Evolutionary conservation across 1,140 invertebrate species (phyloP).

Genomic region (Pseudomyrmex sp.): DNA sequence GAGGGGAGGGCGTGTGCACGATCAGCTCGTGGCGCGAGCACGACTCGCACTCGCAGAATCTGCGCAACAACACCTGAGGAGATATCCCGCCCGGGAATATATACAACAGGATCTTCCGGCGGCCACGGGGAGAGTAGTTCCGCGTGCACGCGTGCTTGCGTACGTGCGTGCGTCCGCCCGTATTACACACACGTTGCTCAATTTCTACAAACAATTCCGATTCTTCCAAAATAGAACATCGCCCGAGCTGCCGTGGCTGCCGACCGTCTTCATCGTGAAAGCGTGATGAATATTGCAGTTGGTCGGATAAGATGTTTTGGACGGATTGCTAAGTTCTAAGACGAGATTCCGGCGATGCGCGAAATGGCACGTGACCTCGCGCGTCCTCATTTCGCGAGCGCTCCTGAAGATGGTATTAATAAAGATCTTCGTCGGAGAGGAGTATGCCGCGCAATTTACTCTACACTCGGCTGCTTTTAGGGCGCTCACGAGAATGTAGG

Average conservation of each 20-base stretch:
- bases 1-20: slow-evolving; percentile 90
- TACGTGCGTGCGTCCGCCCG: slow-evolving; percentile 24
- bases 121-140: not conserved
- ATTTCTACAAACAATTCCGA: slow-evolving; percentile 55
- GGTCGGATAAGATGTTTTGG: too few relatives aligned
- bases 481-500: not conserved
- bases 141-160: slow-evolving; percentile 6
- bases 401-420: slow-evolving; percentile 2
- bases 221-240: slow-evolving; percentile 46
- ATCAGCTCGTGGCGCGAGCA: slow-evolving; percentile 88
- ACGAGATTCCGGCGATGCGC: not conserved
- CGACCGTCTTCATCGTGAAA: too few relatives aligned
- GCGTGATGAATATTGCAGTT: too few relatives aligned
- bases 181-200: slow-evolving; percentile 44
- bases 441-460: not conserved
- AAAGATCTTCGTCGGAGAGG: not conserved
- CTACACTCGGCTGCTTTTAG: not conserved
- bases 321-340: not conserved
- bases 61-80: slow-evolving; percentile 67
- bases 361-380: not conserved
- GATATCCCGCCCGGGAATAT: slow-evolving; percentile 2
- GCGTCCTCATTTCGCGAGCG: slow-evolving; percentile 29
- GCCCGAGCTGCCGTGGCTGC: not conserved
- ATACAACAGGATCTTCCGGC: slow-evolving; percentile 38
- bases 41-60: slow-evolving; percentile 45